Evolutionary conservation across 2,113 vertebrate genomes (phyloP).

Genomic region (Rhagologus leucostigma): DNA sequence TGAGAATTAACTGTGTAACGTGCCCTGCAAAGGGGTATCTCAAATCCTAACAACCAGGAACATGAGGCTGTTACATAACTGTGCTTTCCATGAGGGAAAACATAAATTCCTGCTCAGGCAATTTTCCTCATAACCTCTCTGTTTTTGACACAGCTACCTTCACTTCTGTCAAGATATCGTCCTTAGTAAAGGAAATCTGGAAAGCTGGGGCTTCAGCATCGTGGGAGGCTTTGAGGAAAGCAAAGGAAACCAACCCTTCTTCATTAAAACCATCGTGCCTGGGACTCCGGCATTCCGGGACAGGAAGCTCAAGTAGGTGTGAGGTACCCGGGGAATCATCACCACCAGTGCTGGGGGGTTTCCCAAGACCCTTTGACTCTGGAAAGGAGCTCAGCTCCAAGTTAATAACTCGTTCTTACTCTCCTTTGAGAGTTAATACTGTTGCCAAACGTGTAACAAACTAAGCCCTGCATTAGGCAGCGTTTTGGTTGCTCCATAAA

Average conservation of each 20-base stretch:
- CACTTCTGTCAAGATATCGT: constrained; percentile 90
- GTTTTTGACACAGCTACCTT: constrained; percentile 72
- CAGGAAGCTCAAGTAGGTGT: constrained; percentile 84
- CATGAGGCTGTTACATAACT: background rate
- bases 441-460: background rate
- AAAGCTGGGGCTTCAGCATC: constrained; percentile 95
- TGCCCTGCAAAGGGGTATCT: background rate
- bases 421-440: background rate
- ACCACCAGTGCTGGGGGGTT: fast-evolving
- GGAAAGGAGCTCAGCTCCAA: background rate
- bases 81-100: background rate
- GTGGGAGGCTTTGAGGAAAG: constrained; percentile 90
- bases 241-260: constrained; percentile 90
- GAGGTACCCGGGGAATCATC: background rate
- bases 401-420: fast-evolving
- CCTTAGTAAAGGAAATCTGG: constrained; percentile 84
- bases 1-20: background rate
- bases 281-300: constrained; percentile 88
- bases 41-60: background rate
- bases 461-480: background rate
- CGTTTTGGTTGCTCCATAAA: background rate
- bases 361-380: background rate
- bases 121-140: background rate
- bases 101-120: background rate
- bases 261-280: constrained; percentile 94